Evolutionary conservation across 2,888 invertebrate species (phyloP).

Genomic region (Aelia acuminata): DNA sequence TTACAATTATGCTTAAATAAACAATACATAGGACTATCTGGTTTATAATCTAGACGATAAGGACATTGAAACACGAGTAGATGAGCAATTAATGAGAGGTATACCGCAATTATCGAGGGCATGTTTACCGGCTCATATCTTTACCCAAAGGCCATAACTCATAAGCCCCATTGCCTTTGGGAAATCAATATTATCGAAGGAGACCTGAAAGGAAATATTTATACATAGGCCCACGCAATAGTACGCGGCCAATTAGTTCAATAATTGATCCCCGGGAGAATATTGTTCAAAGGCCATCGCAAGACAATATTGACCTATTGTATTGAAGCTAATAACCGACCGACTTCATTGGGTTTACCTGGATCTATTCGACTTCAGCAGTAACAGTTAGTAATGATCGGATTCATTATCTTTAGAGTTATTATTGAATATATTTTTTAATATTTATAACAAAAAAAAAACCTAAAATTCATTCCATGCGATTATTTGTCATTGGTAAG

Average conservation of each 20-base stretch:
- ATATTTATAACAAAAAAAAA: not conserved
- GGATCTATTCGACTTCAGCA: not conserved
- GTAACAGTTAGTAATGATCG: not conserved
- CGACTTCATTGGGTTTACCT: not conserved
- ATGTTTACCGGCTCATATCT: not conserved
- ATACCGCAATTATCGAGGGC: not conserved
- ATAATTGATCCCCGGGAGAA: not conserved
- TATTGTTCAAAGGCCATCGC: not conserved
- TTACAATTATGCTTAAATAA: no score
- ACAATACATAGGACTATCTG: not conserved
- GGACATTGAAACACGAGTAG: not conserved
- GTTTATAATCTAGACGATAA: not conserved
- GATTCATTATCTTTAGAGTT: not conserved
- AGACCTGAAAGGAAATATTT: conserved; percentile 9
- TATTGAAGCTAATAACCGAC: not conserved
- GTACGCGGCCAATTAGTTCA: not conserved
- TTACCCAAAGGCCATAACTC: not conserved
- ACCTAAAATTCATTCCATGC: not conserved
- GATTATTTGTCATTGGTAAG: not conserved
- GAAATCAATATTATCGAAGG: conserved; percentile 16
- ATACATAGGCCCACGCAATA: not conserved
- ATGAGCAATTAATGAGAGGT: not conserved
- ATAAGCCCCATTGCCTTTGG: not conserved
- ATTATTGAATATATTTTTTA: no score
- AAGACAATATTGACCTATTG: not conserved